phyloP scores from a whole-genome alignment of 2,888 invertebrate genomes.

The Noctua janthina region DNA sequence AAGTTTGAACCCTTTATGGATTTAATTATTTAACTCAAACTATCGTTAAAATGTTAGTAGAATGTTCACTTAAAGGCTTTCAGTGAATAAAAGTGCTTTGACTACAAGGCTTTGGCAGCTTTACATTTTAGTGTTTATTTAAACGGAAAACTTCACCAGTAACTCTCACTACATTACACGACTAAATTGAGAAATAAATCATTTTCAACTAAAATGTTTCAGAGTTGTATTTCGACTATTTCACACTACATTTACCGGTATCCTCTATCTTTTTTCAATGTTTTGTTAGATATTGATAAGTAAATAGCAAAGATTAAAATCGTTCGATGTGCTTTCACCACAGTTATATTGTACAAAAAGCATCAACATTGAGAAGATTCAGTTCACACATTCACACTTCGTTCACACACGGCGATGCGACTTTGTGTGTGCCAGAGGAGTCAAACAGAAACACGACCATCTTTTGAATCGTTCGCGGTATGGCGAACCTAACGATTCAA shows the following conservation, averaged over 20 bases:
- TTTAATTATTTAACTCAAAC: slow-evolving; percentile 16
- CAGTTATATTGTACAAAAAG: not conserved
- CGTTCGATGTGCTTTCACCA: not conserved
- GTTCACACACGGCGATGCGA: not conserved
- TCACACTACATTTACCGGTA: not conserved
- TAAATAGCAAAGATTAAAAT: not conserved
- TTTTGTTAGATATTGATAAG: not conserved
- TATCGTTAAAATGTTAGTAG: slow-evolving; percentile 27
- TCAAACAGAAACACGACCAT: not conserved
- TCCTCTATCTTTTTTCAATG: not conserved
- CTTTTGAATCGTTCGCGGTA: not conserved
- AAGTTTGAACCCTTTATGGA: not conserved
- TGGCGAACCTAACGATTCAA: not conserved
- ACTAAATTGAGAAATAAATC: slow-evolving; percentile 16
- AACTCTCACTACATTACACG: slow-evolving; percentile 27
- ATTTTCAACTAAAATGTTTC: slow-evolving; percentile 1
- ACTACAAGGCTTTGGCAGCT: slow-evolving; percentile 22
- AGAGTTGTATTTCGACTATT: not conserved
- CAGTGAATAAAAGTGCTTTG: slow-evolving; percentile 38
- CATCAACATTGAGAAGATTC: not conserved
- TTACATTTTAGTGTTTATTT: slow-evolving; percentile 45
- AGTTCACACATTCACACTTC: not conserved
- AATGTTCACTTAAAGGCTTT: slow-evolving; percentile 33
- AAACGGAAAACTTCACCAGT: slow-evolving; percentile 35
- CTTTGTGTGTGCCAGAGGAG: not conserved